These are phyloP conservation scores for Oscheius myriophilus DNA, from an alignment of 2,888 invertebrate genomes.

Conservation along the genomic window DNA sequence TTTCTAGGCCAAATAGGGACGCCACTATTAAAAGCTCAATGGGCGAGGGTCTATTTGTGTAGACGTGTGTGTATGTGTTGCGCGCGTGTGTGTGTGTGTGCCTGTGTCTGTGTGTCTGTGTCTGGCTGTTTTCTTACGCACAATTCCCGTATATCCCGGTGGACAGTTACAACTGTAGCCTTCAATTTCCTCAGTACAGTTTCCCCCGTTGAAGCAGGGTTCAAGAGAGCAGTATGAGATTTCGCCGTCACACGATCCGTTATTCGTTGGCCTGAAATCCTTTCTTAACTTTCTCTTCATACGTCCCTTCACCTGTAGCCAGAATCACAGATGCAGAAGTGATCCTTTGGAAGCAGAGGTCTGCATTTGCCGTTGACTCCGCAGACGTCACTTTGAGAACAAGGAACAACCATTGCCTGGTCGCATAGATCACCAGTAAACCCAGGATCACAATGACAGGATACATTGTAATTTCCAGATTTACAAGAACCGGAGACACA, in stretches of 20 bases:
- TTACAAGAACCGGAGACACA: slow-evolving; percentile 3
- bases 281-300: no score
- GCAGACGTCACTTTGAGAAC: no score
- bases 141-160: not conserved
- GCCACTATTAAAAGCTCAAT: no score
- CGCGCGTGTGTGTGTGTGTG: no score
- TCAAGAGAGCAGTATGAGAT: slow-evolving; percentile 12
- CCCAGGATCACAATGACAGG: not conserved
- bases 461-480: not conserved
- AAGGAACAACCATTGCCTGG: no score
- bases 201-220: slow-evolving; percentile 22
- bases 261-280: not conserved
- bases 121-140: not conserved
- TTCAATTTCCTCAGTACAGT: slow-evolving; percentile 3
- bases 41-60: no score
- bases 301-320: slow-evolving; percentile 2
- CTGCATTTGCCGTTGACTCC: no score
- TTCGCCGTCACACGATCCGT: not conserved
- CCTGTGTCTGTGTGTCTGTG: not conserved
- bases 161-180: slow-evolving; percentile 4
- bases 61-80: not conserved
- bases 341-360: no score
- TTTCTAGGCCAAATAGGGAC: no score
- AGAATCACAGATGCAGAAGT: not conserved
- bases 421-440: no score